Evolutionary conservation across 2,888 invertebrate genomes (phyloP).

Genomic region (Sepioteuthis lessoniana): DNA sequence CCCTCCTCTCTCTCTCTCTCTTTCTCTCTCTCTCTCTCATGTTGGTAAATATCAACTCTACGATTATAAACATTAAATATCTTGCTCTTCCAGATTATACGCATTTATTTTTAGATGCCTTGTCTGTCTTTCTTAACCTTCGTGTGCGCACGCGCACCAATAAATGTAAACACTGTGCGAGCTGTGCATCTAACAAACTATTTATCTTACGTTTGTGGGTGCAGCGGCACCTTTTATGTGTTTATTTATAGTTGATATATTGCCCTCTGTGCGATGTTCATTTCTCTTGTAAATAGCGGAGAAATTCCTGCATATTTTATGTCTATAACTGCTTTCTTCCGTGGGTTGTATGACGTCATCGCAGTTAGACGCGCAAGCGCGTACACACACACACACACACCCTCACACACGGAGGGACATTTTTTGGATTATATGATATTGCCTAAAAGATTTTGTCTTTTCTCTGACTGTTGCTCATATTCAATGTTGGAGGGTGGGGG

Average conservation of each 20-base stretch:
- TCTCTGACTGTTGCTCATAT: no score
- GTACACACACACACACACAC: no score
- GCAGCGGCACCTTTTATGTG: neutral
- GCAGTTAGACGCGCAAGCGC: neutral
- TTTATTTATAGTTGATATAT: neutral
- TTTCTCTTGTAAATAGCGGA: neutral
- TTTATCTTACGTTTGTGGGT: neutral
- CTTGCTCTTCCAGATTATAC: neutral
- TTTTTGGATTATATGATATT: no score
- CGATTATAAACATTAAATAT: neutral
- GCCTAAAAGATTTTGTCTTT: no score
- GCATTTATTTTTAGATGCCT: neutral
- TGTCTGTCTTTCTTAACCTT: no score
- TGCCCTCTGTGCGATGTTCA: neutral
- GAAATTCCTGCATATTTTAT: constrained; percentile 23
- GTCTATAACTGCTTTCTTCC: neutral
- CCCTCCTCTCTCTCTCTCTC: no score
- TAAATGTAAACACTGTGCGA: neutral
- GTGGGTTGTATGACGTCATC: neutral
- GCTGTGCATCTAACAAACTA: neutral
- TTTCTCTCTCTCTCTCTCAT: neutral
- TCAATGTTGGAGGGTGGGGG: no score
- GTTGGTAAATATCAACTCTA: neutral
- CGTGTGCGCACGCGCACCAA: neutral
- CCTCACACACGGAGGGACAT: no score